Evolutionary conservation across 2,113 vertebrate species (phyloP).

Genomic region (Monopterus albus): DNA sequence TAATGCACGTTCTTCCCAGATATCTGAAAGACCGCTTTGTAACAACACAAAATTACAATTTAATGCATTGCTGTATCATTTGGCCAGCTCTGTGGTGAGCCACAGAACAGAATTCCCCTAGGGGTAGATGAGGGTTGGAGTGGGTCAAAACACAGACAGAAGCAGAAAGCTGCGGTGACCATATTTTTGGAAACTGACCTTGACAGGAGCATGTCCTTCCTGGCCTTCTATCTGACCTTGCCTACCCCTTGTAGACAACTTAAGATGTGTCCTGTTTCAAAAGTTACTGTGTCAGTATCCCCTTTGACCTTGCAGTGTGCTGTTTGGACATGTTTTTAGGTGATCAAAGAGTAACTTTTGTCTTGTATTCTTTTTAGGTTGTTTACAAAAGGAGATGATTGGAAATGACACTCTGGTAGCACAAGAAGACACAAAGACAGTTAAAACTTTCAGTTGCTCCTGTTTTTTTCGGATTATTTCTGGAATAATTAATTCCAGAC

Average conservation of each 20-base stretch:
- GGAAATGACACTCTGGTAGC: conserved; percentile 38
- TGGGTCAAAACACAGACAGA: conserved; percentile 8
- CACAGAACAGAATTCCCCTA: conserved; percentile 33
- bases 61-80: conserved; percentile 61
- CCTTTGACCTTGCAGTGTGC: conserved; percentile 34
- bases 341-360: conserved; percentile 51
- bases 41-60: conserved; percentile 54
- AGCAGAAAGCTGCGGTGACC: conserved; percentile 29
- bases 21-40: conserved; percentile 55
- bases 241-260: conserved; percentile 12
- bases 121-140: conserved; percentile 7
- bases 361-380: conserved; percentile 65
- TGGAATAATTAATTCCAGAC: conserved; percentile 33
- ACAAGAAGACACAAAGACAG: conserved; percentile 16
- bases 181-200: conserved; percentile 73
- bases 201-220: conserved; percentile 50
- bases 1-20: conserved; percentile 29
- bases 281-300: conserved; percentile 4
- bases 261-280: conserved; percentile 10
- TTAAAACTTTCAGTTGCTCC: neutral
- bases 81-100: conserved; percentile 23
- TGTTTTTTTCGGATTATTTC: conserved; percentile 9
- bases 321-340: conserved; percentile 52
- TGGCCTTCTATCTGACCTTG: conserved; percentile 45
- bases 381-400: conserved; percentile 44